A percentile compares a stretch with the other conserved stretches of the same genome.
Conservation (phyloP, 2,888 invertebrate genomes). For the Thecophora atra region DNA sequence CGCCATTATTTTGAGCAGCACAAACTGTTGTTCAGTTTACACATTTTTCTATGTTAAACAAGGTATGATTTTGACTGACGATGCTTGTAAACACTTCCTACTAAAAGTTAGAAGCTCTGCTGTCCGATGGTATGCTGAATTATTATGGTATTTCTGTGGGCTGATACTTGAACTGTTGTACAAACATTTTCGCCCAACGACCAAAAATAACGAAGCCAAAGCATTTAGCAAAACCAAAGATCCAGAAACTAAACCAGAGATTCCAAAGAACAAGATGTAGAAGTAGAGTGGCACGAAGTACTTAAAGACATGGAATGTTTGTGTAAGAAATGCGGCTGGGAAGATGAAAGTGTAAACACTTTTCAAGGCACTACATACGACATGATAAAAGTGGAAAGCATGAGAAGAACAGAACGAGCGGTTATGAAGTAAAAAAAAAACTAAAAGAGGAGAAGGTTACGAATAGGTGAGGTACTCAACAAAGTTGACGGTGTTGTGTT, state of each 20-base stretch:
- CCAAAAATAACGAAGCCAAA: background rate
- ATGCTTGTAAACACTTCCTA: background rate
- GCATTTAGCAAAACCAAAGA: background rate
- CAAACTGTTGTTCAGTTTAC: background rate
- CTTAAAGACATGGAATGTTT: slow-evolving; percentile 45
- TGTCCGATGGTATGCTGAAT: no score
- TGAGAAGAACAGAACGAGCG: background rate
- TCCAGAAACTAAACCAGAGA: background rate
- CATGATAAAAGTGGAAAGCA: background rate
- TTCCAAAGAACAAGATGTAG: background rate
- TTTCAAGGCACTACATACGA: slow-evolving; percentile 9
- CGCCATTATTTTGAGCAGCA: no score
- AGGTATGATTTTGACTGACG: background rate
- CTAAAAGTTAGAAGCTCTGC: slow-evolving; percentile 7
- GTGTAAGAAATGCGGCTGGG: slow-evolving; percentile 44
- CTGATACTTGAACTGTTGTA: slow-evolving; percentile 42
- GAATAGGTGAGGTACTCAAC: background rate
- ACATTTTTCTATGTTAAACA: slow-evolving; percentile 22
- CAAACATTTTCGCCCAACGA: slow-evolving; percentile 41
- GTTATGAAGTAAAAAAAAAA: no score
- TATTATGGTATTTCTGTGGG: background rate
- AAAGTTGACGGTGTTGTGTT: background rate
- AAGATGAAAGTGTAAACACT: slow-evolving; percentile 38
- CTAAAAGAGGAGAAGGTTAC: background rate
- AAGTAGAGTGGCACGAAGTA: background rate